Evolutionary conservation across 2,797 vertebrate genomes (phyloP).

Genomic region (Cyprinella venusta): DNA sequence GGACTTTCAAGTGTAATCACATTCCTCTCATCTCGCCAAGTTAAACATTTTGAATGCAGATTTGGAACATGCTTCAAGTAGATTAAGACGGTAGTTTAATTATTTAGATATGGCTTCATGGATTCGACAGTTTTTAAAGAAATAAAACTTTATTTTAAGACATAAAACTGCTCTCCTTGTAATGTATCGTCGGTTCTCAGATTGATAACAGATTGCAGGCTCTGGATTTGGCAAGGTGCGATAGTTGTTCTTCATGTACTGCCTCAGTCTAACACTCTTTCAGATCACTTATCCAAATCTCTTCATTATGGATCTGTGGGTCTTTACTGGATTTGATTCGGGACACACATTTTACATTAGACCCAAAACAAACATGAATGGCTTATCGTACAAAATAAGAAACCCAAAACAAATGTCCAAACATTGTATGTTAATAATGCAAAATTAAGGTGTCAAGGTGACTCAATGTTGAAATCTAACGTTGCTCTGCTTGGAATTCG

Average conservation of each 20-base stretch:
- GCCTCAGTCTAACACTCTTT: conserved; percentile 17
- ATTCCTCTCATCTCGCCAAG: conserved; percentile 5
- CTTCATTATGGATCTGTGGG: neutral
- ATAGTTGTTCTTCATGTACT: conserved; percentile 15
- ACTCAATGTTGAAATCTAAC: neutral
- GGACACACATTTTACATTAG: neutral
- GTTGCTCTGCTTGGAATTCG: neutral
- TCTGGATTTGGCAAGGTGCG: conserved; percentile 24
- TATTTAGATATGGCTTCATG: conserved; percentile 11
- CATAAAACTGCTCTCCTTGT: conserved; percentile 18
- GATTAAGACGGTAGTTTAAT: conserved; percentile 2
- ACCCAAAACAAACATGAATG: neutral
- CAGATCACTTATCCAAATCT: conserved; percentile 30
- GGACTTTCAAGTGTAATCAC: neutral
- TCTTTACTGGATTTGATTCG: conserved; percentile 13
- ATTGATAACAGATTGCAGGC: conserved; percentile 28
- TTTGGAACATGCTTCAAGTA: neutral
- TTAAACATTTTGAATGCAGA: neutral
- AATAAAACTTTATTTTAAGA: conserved; percentile 29
- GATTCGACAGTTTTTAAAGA: conserved; percentile 24
- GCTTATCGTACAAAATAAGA: neutral
- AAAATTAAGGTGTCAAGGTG: too few relatives aligned
- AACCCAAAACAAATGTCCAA: neutral
- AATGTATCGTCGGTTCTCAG: conserved; percentile 17
- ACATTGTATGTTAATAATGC: too few relatives aligned